phyloP scores from a whole-genome alignment of 1,140 invertebrate species.

The Delia radicum region DNA sequence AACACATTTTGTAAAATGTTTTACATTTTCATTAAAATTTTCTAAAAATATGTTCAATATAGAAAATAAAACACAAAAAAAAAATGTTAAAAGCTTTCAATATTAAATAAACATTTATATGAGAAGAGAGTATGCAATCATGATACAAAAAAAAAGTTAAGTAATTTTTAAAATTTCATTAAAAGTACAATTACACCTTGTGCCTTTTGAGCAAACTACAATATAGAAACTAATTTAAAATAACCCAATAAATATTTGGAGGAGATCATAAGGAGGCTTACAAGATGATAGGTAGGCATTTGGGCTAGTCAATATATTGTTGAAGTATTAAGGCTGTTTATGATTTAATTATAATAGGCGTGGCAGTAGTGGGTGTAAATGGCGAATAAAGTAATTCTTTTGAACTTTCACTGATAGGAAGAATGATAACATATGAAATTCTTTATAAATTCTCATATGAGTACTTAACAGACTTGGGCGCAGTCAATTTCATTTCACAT shows the following conservation, averaged over 20 bases:
- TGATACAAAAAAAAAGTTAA: slow-evolving; percentile 6
- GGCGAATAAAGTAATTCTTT: too few species aligned
- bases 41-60: not conserved
- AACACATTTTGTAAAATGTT: not conserved
- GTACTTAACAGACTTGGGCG: too few species aligned
- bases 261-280: too few species aligned
- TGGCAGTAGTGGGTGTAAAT: too few species aligned
- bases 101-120: not conserved
- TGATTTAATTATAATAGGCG: too few species aligned
- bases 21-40: not conserved
- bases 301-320: too few species aligned
- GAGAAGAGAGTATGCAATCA: not conserved
- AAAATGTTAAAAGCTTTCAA: not conserved
- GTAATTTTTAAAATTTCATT: slow-evolving; percentile 20
- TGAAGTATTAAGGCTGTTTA: too few species aligned
- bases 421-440: too few species aligned
- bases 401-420: too few species aligned
- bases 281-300: too few species aligned
- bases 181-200: slow-evolving; percentile 19
- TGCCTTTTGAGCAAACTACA: not conserved
- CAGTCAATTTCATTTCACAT: too few species aligned
- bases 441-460: too few species aligned
- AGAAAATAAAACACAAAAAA: not conserved
- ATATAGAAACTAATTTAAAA: not conserved
- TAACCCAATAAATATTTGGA: not conserved